Base-by-base conservation (phyloP, 2,797 vertebrate genomes). In the Melanogrammus aeglefinus region DNA sequence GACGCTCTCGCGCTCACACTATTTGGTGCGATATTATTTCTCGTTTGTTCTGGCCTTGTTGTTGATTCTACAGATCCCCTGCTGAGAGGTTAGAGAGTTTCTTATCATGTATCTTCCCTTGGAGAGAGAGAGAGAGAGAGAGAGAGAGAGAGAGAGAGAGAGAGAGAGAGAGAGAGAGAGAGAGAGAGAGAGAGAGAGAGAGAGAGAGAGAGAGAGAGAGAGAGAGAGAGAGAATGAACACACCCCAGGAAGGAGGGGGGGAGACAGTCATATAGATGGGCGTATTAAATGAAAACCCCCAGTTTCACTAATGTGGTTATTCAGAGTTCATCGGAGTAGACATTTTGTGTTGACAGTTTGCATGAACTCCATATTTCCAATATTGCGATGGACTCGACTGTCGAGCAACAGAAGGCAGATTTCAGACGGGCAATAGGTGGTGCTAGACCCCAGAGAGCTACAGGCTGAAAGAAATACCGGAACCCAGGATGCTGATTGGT, bases 51-150 rank as follows among this genome's bases (percentile, higher is more conserved):
- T 76, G 77, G 80, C 77, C 76, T 70, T 82, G 78, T 80, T 75
- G 82, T 87, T 87, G 80, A 80, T 31, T 36, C 73, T 83, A 78
- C 82, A 85, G 79, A 84, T 82, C 87, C 90, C 87, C 88, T 79
- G 85, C 81, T 86, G 86, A 86, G 83, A 90, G 89, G 89, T 92
- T 93, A 93, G 92, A 94, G 90, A 90, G 90, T 93, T 90, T 90
- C 92, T 94, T 94, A 93, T 94, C 89, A 83, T 85, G 82, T 33
- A 78, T 57, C 84, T 89, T 80, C 80, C 89, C 85, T 87, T 88
- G 79, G 82, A 86, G 83, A 86, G 79, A 80, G 57, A 69, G 75
- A 76, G 29, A 63, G 29, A 57, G 74, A 35, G 4, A 36, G 75
- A 13, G n/a, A n/a, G n/a, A n/a, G n/a, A n/a, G n/a, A n/a, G n/a